phyloP scores from a whole-genome alignment of 2,113 vertebrate species.

The Pleuronectes platessa region DNA sequence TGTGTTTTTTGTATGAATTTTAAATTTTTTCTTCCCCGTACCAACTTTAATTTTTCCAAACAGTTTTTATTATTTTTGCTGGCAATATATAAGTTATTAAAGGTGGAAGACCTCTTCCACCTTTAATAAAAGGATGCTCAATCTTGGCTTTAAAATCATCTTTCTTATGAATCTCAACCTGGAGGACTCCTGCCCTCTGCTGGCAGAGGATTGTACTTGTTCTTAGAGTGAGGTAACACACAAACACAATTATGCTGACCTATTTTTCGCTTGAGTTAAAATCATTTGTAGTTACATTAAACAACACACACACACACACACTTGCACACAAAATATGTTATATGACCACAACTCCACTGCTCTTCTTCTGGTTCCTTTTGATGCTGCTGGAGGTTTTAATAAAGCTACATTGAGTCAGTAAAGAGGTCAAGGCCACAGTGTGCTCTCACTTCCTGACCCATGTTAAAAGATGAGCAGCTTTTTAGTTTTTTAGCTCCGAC shows the following conservation, averaged over 20 bases:
- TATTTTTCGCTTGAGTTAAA: conserved; percentile 17
- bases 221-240: background rate
- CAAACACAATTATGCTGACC: conserved; percentile 3
- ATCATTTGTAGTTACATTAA: background rate
- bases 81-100: too few relatives aligned
- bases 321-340: background rate
- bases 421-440: conserved; percentile 26
- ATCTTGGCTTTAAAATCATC: too few relatives aligned
- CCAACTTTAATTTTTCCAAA: background rate
- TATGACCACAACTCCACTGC: background rate
- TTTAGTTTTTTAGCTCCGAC: background rate
- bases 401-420: background rate
- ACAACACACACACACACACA: background rate
- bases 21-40: too few relatives aligned
- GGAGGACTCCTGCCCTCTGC: conserved; percentile 67
- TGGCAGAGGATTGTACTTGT: conserved; percentile 35
- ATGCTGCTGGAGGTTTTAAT: conserved; percentile 15
- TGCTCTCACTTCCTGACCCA: background rate
- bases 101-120: too few relatives aligned
- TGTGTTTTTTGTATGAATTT: background rate
- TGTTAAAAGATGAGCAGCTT: background rate
- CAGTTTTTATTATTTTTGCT: background rate
- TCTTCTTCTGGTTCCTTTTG: conserved; percentile 5
- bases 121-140: background rate
- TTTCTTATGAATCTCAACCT: conserved; percentile 2